Evolutionary conservation across 2,888 invertebrate species (phyloP), one percentile per base, ranked within the genome.

Genomic region (Troglohyphantes excavatus): DNA sequence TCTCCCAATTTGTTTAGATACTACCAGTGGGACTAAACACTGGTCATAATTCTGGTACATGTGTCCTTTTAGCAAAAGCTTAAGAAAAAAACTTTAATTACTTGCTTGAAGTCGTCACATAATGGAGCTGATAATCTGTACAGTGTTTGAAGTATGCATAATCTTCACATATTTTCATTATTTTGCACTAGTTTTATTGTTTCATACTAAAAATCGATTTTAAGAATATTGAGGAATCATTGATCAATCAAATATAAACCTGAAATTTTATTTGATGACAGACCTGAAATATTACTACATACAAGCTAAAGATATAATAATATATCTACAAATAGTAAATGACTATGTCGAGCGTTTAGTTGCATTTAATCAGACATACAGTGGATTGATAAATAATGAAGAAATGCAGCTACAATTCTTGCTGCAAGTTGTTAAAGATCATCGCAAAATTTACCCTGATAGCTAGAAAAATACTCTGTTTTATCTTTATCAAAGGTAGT

Each of bases 11-110:
- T 53, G 59, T 7, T 75, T 23, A 43, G 17, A 75, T 23, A 43
- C 3, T 6, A 33, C 33, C 9, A 6, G 9, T 33, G 9, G 33
- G 5, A 33, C 33, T 6, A 33, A 33, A 33, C 33, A 33, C 33
- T 33, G 3, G 33, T 3, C 33, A 33, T 6, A 33, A 33, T 33
- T 33, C 53, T 53, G 53, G 53, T 75, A 26, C 53, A 2, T 59
- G 59, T 75, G 75, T 75, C 75, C 75, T n/a, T 75, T 53, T n/a
- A 73, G 43, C 43, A 73, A 43, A 73, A 73, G 73, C 23, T 43
- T 33, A 33, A 73, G n/a, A 13, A 43, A 43, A 73, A n/a, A 39
- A 7, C 19, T 73, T 21, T 73, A 5, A 43, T 0, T 39, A 19
- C 43, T 73, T 39, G 2, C 19, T 73, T 73, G 73, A 2, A 43